These are phyloP conservation scores for Stenichneumon culpator DNA, from an alignment of 2,888 invertebrate species.

Conservation along the genomic window DNA sequence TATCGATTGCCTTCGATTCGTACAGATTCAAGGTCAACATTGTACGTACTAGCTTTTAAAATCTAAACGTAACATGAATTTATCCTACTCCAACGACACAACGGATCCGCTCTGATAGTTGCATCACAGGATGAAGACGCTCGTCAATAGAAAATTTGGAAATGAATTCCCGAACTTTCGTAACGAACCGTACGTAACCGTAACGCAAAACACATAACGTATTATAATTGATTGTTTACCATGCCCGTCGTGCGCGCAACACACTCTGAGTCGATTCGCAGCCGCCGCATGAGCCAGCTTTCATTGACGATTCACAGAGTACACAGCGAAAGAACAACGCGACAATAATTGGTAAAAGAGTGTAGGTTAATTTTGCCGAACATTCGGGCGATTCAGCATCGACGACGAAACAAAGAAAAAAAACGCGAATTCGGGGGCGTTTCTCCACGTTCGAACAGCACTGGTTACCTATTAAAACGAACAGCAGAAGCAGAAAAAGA, in stretches of 20 bases:
- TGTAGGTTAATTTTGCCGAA: background rate
- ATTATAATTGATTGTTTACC: slow-evolving; percentile 1
- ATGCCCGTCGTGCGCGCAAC: background rate
- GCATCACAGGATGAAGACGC: background rate
- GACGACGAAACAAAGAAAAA: background rate
- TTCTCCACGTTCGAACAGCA: slow-evolving; percentile 20
- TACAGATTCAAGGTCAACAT: background rate
- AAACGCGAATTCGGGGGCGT: slow-evolving; percentile 37
- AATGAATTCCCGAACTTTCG: background rate
- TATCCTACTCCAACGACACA: background rate
- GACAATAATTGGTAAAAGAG: background rate
- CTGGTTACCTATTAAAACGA: slow-evolving; percentile 23
- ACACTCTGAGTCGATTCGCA: background rate
- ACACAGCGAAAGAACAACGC: background rate
- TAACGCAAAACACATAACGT: background rate
- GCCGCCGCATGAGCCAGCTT: background rate
- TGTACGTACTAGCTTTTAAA: background rate
- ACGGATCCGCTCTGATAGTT: background rate
- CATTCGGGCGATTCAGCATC: background rate
- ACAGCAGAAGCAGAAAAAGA: slow-evolving; percentile 9
- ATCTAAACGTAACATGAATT: background rate
- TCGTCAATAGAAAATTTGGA: background rate
- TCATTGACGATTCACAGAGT: background rate
- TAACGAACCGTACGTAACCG: background rate
- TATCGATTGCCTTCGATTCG: background rate